A percentile compares a stretch with the other conserved stretches of the same genome.
These are phyloP conservation scores for Myiozetetes cayanensis DNA, from an alignment of 2,113 vertebrate genomes.

Conservation along the genomic window DNA sequence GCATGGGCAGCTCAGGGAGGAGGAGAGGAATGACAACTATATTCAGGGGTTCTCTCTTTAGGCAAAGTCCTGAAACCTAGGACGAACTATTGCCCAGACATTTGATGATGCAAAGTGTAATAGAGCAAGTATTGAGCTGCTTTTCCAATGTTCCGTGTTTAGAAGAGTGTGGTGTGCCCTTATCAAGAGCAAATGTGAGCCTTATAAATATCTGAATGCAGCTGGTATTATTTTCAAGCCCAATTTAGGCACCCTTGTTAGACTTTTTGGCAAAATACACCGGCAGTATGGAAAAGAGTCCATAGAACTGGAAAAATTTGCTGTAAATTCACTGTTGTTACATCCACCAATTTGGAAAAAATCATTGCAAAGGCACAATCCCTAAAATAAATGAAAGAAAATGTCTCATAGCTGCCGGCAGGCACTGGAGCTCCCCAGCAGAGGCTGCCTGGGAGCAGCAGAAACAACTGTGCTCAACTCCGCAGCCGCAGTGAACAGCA, in stretches of 20 bases:
- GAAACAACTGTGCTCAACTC: background rate
- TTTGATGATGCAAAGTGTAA: background rate
- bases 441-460: slow-evolving; percentile 17
- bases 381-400: slow-evolving; percentile 44
- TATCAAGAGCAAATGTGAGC: background rate
- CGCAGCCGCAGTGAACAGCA: background rate
- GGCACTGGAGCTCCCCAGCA: slow-evolving; percentile 10
- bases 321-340: slow-evolving; percentile 35
- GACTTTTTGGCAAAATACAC: slow-evolving; percentile 1
- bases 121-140: background rate
- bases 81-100: background rate
- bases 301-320: slow-evolving; percentile 24
- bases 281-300: slow-evolving; percentile 38
- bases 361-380: background rate
- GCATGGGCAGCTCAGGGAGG: background rate
- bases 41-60: background rate
- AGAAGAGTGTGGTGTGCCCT: background rate
- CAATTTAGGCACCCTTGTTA: background rate
- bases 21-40: background rate
- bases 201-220: background rate
- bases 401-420: background rate
- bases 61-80: background rate
- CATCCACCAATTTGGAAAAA: slow-evolving; percentile 10
- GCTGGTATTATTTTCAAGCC: slow-evolving; percentile 5
- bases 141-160: background rate